A percentile compares a stretch with the other conserved stretches of the same genome.
These are phyloP conservation scores for Phengaris alcon DNA, from an alignment of 2,888 invertebrate genomes.

Conservation along the genomic window DNA sequence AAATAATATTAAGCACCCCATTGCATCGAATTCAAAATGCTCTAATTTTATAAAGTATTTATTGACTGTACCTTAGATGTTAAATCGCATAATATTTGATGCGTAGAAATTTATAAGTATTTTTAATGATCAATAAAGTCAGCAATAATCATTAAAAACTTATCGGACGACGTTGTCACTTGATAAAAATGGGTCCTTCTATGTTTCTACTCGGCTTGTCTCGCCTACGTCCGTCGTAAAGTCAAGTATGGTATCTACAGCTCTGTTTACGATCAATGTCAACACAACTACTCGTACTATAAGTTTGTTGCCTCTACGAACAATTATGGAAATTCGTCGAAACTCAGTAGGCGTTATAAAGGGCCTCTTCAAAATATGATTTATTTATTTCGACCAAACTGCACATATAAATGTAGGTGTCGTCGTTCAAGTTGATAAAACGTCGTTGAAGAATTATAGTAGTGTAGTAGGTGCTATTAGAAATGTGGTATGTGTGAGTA, in stretches of 20 bases:
- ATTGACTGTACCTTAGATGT: too few relatives aligned
- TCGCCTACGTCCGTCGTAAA: background rate
- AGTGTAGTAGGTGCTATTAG: too few relatives aligned
- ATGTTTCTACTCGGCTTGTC: background rate
- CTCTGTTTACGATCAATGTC: constrained; percentile 21
- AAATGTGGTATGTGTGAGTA: too few relatives aligned
- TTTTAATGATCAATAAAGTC: constrained; percentile 2
- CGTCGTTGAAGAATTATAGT: background rate
- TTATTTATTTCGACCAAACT: constrained; percentile 11
- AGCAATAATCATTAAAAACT: background rate
- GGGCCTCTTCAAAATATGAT: constrained; percentile 1
- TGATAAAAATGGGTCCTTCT: background rate
- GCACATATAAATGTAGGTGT: background rate
- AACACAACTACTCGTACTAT: background rate
- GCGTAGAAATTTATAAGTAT: background rate
- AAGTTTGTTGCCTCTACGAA: background rate
- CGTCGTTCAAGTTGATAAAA: too few relatives aligned
- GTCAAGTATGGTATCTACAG: background rate
- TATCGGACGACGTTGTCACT: background rate
- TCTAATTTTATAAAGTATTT: too few relatives aligned
- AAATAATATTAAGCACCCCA: too few relatives aligned
- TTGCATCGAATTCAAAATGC: too few relatives aligned
- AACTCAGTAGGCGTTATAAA: constrained; percentile 4
- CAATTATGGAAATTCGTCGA: background rate
- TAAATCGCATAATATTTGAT: background rate